Conservation (phyloP, 2,113 vertebrate genomes). For the Canis aureus region DNA sequence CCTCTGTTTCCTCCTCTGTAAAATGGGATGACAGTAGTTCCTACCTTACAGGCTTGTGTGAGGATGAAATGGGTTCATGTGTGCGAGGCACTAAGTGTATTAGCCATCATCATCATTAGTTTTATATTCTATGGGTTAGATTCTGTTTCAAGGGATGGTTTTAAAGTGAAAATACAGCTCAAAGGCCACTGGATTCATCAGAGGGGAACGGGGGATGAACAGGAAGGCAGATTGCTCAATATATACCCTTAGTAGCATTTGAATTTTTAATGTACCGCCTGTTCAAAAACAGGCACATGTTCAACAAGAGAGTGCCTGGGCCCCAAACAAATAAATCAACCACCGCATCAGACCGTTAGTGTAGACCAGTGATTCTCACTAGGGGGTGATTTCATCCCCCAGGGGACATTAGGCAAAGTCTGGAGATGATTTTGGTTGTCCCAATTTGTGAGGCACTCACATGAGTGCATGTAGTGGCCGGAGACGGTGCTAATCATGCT, state of each 20-base stretch:
- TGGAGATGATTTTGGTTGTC: background rate
- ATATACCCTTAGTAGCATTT: background rate
- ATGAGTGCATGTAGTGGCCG: background rate
- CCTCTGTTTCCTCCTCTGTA: background rate
- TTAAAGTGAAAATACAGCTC: background rate
- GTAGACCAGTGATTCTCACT: rapidly evolving
- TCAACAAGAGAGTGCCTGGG: background rate
- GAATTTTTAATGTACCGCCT: background rate
- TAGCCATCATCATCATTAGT: background rate
- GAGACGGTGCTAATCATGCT: too few species aligned
- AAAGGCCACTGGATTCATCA: background rate
- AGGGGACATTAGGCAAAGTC: background rate
- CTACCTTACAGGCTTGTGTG: background rate
- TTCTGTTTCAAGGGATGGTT: background rate
- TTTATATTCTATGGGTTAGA: background rate
- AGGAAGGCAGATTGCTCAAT: background rate
- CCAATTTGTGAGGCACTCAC: too few species aligned
- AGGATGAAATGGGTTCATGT: background rate
- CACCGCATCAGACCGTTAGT: rapidly evolving
- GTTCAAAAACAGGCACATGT: background rate
- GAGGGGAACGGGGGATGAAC: background rate
- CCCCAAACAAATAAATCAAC: background rate
- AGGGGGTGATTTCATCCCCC: too few species aligned
- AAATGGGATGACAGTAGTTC: background rate
- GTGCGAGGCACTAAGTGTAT: background rate